phyloP scores from a whole-genome alignment of 2,888 invertebrate species.

The Graphium colonna region DNA sequence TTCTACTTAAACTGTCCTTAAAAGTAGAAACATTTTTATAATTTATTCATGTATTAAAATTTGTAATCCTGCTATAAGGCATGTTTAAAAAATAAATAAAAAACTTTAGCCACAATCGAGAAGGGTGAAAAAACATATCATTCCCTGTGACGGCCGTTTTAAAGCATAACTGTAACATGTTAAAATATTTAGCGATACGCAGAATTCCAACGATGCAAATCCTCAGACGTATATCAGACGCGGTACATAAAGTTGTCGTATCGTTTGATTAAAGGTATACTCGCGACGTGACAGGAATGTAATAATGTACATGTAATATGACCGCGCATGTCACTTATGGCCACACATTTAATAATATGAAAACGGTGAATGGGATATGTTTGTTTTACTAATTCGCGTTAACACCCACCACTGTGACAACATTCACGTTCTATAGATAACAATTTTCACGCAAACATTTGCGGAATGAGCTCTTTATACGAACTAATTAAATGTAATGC shows the following conservation, averaged over 20 bases:
- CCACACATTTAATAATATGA: conserved; percentile 53
- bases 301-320: conserved; percentile 50
- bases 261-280: conserved; percentile 62
- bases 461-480: conserved; percentile 15
- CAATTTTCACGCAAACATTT: conserved; percentile 19
- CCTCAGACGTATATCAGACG: conserved; percentile 60
- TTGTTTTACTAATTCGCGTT: conserved; percentile 34
- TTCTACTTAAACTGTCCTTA: too few relatives aligned
- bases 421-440: conserved; percentile 20
- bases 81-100: too few relatives aligned
- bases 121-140: too few relatives aligned
- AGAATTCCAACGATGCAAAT: conserved; percentile 48
- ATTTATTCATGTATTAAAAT: too few relatives aligned
- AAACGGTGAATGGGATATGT: conserved; percentile 39
- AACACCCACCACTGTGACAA: conserved; percentile 24
- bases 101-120: too few relatives aligned
- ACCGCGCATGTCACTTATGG: conserved; percentile 47
- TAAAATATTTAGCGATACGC: too few relatives aligned
- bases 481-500: conserved; percentile 16
- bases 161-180: too few relatives aligned
- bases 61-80: too few relatives aligned
- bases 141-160: too few relatives aligned
- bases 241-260: conserved; percentile 59
- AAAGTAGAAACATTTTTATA: too few relatives aligned
- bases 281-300: conserved; percentile 67